phyloP scores from a whole-genome alignment of 2,888 invertebrate species.

The Cyaniris semiargus region DNA sequence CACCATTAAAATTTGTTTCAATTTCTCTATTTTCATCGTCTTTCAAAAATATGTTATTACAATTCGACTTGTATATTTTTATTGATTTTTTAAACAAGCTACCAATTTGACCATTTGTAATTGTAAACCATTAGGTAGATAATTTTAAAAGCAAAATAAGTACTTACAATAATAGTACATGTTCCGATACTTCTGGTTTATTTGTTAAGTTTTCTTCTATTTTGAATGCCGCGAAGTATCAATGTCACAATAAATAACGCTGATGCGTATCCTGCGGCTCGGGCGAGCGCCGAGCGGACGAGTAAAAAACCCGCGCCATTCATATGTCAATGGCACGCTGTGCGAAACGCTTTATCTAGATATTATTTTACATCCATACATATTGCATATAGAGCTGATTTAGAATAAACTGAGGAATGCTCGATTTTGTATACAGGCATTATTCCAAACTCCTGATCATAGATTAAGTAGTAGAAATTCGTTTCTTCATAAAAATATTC shows the following conservation, averaged over 20 bases:
- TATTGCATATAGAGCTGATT: neutral
- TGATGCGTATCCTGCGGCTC: conserved; percentile 13
- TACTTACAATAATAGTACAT: neutral
- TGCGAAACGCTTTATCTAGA: conserved; percentile 18
- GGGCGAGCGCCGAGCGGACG: neutral
- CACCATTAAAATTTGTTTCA: neutral
- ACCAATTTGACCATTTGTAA: neutral
- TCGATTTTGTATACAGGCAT: neutral
- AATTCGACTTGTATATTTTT: neutral
- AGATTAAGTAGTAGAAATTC: neutral
- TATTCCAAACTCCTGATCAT: neutral
- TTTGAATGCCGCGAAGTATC: conserved; percentile 17
- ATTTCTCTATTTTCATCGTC: neutral
- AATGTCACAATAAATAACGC: conserved; percentile 18
- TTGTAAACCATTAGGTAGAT: neutral
- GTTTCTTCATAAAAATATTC: too few relatives aligned
- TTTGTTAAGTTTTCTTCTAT: neutral
- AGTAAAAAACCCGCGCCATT: conserved; percentile 14
- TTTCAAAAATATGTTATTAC: neutral
- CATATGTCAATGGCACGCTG: conserved; percentile 18
- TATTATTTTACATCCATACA: conserved; percentile 15
- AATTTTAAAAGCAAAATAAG: neutral
- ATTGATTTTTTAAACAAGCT: too few relatives aligned
- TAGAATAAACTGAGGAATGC: neutral
- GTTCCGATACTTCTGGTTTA: neutral